Conservation (phyloP, 2,797 vertebrate species). For the Lepilemur ruficaudatus region DNA sequence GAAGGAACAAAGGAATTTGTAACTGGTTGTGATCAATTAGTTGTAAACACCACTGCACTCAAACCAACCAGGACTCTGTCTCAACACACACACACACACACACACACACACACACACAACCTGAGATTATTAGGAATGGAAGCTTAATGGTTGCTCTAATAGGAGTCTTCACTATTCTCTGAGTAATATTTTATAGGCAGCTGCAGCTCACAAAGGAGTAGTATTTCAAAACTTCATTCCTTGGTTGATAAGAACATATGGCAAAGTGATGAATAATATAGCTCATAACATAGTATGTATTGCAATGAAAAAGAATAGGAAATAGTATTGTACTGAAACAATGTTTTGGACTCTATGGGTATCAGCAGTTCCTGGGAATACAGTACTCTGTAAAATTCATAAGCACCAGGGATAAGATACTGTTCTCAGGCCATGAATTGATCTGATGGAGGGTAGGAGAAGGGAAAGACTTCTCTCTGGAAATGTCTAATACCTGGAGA, state of each 20-base stretch:
- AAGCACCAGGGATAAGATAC: background rate
- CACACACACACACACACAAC: background rate
- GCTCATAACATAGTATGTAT: background rate
- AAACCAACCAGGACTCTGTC: no score
- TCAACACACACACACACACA: no score
- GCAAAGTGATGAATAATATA: constrained; percentile 29
- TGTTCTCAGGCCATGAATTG: background rate
- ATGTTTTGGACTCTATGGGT: background rate
- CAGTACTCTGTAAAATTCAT: background rate
- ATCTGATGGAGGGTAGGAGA: background rate
- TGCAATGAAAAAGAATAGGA: constrained; percentile 19
- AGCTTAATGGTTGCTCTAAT: background rate
- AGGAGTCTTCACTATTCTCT: background rate
- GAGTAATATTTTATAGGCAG: background rate
- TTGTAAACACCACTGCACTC: no score
- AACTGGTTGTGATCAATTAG: no score
- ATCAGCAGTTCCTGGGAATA: background rate
- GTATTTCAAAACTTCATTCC: constrained; percentile 46
- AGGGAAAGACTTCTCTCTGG: background rate
- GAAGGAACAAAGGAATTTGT: no score
- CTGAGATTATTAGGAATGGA: background rate
- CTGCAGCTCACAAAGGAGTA: background rate
- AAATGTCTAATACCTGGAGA: background rate
- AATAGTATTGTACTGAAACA: background rate
- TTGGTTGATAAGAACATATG: constrained; percentile 40